Percentiles rank a stretch among this genome's conserved stretches.
These are phyloP conservation scores for Sternarchorhynchus goeldii DNA, from an alignment of 2,797 vertebrate species.

Conservation along the genomic window DNA sequence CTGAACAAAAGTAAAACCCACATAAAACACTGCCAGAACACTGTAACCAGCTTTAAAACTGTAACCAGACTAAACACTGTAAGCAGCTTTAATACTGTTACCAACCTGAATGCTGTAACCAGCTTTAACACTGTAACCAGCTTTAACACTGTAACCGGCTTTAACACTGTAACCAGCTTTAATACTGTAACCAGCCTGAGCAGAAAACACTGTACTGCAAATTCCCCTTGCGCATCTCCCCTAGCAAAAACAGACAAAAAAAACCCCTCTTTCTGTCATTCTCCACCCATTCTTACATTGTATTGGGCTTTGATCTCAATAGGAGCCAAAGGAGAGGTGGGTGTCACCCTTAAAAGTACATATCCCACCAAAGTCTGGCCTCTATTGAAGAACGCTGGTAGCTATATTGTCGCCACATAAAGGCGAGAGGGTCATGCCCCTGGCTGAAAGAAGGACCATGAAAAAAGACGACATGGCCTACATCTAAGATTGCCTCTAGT, in stretches of 20 bases:
- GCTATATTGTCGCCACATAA: conserved; percentile 42
- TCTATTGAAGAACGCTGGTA: conserved; percentile 47
- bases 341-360: conserved; percentile 54
- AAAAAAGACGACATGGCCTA: conserved; percentile 25
- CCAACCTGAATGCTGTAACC: too few species aligned
- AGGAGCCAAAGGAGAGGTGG: conserved; percentile 43
- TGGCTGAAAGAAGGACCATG: conserved; percentile 30
- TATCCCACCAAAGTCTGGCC: conserved; percentile 36
- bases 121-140: too few species aligned
- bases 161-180: too few species aligned
- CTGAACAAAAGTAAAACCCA: neutral
- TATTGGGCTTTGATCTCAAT: conserved; percentile 62
- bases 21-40: neutral
- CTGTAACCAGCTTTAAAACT: too few species aligned
- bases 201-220: conserved; percentile 5
- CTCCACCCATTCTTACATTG: conserved; percentile 53
- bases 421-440: conserved; percentile 32
- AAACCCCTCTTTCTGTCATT: conserved; percentile 35
- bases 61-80: too few species aligned
- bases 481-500: conserved; percentile 22
- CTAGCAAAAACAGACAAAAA: conserved; percentile 37
- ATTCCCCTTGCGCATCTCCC: conserved; percentile 34
- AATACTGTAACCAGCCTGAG: too few species aligned
- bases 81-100: too few species aligned
- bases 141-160: too few species aligned